These are phyloP conservation scores for Cavia porcellus DNA, from an alignment of 2,113 vertebrate genomes.

Conservation along the genomic window DNA sequence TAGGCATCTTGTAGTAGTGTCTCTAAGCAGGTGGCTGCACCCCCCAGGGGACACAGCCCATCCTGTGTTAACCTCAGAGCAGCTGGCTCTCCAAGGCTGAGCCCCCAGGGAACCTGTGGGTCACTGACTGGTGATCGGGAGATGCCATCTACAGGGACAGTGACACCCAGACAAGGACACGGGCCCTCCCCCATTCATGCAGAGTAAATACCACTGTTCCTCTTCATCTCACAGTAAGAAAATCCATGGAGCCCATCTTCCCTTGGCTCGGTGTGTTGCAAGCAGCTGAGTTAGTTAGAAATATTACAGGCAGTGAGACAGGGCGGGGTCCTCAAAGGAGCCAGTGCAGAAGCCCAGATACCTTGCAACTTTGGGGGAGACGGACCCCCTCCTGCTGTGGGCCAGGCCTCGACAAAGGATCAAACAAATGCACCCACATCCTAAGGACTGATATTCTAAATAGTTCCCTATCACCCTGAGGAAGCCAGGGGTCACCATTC, in stretches of 20 bases:
- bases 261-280: neutral
- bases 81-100: neutral
- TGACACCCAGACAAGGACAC: neutral
- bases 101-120: neutral
- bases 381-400: no score
- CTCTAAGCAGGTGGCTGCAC: conserved; percentile 72
- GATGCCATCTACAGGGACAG: neutral
- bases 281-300: no score
- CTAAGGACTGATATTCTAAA: no score
- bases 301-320: no score
- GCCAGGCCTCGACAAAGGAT: no score
- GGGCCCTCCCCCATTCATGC: conserved; percentile 76
- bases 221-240: neutral
- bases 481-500: no score
- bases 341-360: no score
- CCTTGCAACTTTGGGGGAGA: no score
- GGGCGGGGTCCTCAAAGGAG: no score
- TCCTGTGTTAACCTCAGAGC: conserved; percentile 84
- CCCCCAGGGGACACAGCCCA: conserved; percentile 70
- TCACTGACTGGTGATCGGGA: neutral
- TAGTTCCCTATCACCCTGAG: no score
- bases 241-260: neutral
- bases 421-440: no score
- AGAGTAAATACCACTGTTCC: conserved; percentile 78
- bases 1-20: neutral